Evolutionary conservation across 2,888 invertebrate genomes (phyloP).

Genomic region (Gymnocheta viridis): DNA sequence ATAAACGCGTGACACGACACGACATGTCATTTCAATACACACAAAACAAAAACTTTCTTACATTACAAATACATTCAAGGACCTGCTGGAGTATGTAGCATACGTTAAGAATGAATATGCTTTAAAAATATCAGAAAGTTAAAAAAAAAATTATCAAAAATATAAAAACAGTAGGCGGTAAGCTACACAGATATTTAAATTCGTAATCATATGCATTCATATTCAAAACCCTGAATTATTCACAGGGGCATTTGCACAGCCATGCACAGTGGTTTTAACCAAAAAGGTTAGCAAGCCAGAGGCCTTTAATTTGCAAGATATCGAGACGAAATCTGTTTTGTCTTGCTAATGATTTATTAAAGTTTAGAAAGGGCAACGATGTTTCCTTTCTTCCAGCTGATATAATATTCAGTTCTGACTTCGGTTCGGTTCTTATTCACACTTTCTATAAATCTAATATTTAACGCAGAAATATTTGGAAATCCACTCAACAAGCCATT

Average conservation of each 20-base stretch:
- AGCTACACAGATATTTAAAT: background rate
- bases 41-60: background rate
- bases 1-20: constrained; percentile 55
- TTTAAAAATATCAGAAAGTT: background rate
- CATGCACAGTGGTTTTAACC: background rate
- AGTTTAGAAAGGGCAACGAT: too few species aligned
- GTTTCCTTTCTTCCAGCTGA: too few species aligned
- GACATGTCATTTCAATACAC: constrained; percentile 60
- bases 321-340: background rate
- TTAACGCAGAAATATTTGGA: too few species aligned
- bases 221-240: too few species aligned
- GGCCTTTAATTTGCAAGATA: background rate
- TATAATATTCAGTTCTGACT: too few species aligned
- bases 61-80: background rate
- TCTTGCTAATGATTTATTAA: too few species aligned
- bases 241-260: too few species aligned
- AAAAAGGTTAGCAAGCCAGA: background rate
- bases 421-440: too few species aligned
- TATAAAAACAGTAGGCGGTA: constrained; percentile 18
- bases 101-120: constrained; percentile 39
- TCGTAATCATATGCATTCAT: background rate
- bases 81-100: background rate
- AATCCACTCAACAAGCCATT: too few species aligned
- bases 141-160: background rate
- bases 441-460: too few species aligned